Evolutionary conservation across 1,140 invertebrate genomes (phyloP).

Genomic region (Papilio machaon): DNA sequence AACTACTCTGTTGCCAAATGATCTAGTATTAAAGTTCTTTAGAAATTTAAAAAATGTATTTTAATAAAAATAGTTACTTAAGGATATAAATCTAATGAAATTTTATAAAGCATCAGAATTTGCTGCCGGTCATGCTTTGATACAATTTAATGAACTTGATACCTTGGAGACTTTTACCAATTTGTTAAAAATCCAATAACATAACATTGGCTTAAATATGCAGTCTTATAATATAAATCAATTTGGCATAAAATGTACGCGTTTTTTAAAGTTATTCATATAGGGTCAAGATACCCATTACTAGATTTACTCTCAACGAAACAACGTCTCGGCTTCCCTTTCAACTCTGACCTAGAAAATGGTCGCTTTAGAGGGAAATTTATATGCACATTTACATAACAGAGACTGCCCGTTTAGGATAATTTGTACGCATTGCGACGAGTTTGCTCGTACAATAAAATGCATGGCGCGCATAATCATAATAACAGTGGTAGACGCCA

Average conservation of each 20-base stretch:
- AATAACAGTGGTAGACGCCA: too few species aligned
- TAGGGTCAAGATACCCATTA: slow-evolving; percentile 55
- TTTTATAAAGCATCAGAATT: neutral
- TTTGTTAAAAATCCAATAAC: neutral
- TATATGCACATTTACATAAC: slow-evolving; percentile 69
- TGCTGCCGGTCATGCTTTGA: neutral
- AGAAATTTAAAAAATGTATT: neutral
- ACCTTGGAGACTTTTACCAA: neutral
- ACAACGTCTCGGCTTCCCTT: slow-evolving; percentile 49
- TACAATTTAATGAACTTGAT: neutral
- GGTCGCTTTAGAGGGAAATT: slow-evolving; percentile 57
- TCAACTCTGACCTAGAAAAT: slow-evolving; percentile 59
- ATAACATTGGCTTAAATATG: neutral
- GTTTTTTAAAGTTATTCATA: slow-evolving; percentile 19
- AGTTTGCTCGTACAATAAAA: slow-evolving; percentile 61
- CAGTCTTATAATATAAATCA: neutral
- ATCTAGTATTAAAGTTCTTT: neutral
- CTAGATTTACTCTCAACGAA: slow-evolving; percentile 48
- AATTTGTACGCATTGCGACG: slow-evolving; percentile 65
- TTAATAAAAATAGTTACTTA: neutral
- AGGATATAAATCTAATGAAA: neutral
- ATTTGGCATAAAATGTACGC: neutral
- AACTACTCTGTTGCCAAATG: slow-evolving; percentile 11
- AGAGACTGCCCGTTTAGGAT: slow-evolving; percentile 57
- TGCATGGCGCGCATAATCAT: slow-evolving; percentile 64